phyloP scores from a whole-genome alignment of 2,113 vertebrate genomes.

The Myrmophylax atrothorax region DNA sequence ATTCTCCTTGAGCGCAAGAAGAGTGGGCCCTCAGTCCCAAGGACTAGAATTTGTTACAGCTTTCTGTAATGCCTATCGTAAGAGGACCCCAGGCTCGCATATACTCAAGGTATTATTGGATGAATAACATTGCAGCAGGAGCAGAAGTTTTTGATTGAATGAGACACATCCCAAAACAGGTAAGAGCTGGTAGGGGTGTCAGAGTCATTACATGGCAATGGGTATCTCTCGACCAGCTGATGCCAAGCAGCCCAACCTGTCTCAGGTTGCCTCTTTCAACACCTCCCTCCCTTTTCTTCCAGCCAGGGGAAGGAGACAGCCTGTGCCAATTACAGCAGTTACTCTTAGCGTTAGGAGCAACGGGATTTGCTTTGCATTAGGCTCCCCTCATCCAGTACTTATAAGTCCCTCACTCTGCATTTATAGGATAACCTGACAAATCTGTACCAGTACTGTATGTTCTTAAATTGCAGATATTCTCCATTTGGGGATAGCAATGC shows the following conservation, averaged over 20 bases:
- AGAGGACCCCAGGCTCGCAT: neutral
- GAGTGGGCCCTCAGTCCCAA: neutral
- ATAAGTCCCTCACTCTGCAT: neutral
- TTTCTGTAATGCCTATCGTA: neutral
- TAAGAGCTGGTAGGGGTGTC: neutral
- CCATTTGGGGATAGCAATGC: neutral
- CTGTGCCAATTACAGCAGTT: neutral
- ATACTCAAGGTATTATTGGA: neutral
- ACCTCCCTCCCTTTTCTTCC: rapidly evolving
- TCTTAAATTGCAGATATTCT: neutral
- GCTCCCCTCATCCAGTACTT: neutral
- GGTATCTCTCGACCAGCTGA: neutral
- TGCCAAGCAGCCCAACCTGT: neutral
- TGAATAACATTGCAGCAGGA: neutral
- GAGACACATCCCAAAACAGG: neutral
- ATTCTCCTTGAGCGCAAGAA: neutral
- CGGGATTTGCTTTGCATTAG: neutral
- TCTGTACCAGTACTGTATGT: neutral
- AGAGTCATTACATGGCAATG: neutral
- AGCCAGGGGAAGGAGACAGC: neutral
- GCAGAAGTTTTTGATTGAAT: neutral
- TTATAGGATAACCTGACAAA: neutral
- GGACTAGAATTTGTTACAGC: neutral
- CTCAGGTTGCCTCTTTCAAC: neutral
- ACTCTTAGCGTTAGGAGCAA: rapidly evolving